phyloP scores from a whole-genome alignment of 2,113 vertebrate genomes.

The Azemiops feae region DNA sequence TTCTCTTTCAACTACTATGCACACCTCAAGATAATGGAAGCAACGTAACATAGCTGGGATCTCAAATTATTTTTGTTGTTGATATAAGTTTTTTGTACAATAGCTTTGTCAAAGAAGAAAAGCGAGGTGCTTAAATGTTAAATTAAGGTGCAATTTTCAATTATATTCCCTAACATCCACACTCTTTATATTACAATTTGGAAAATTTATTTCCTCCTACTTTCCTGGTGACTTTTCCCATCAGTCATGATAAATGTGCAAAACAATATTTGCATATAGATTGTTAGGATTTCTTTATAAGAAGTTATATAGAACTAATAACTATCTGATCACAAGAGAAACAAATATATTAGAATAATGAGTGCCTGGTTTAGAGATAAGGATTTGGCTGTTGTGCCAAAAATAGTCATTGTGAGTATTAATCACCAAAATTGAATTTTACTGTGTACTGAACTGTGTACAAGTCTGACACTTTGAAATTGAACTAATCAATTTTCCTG shows the following conservation, averaged over 20 bases:
- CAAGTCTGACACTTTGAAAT: slow-evolving; percentile 71
- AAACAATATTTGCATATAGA: slow-evolving; percentile 58
- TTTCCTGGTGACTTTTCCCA: slow-evolving; percentile 58
- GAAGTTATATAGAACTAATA: slow-evolving; percentile 43
- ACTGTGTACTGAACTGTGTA: slow-evolving; percentile 62
- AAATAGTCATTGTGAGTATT: slow-evolving; percentile 57
- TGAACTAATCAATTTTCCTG: slow-evolving; percentile 67
- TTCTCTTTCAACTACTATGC: not conserved
- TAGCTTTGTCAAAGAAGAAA: slow-evolving; percentile 1
- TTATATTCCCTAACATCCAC: not conserved
- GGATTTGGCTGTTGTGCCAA: slow-evolving; percentile 58
- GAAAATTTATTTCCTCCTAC: slow-evolving; percentile 50
- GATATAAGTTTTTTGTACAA: not conserved
- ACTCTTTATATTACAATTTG: slow-evolving; percentile 28
- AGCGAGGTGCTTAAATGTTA: not conserved
- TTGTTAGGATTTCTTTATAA: slow-evolving; percentile 64
- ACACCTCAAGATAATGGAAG: not conserved
- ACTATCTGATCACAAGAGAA: slow-evolving; percentile 57
- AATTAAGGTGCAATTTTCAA: slow-evolving; percentile 42
- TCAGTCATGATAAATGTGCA: slow-evolving; percentile 64
- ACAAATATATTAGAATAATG: slow-evolving; percentile 64
- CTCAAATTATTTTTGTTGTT: not conserved
- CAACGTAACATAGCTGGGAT: not conserved
- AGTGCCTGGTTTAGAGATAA: slow-evolving; percentile 58
- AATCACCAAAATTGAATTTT: slow-evolving; percentile 62